Evolutionary conservation across 1,140 invertebrate species (phyloP), one percentile per base, ranked within the genome.

Genomic region (Bombus haemorrhoidalis): DNA sequence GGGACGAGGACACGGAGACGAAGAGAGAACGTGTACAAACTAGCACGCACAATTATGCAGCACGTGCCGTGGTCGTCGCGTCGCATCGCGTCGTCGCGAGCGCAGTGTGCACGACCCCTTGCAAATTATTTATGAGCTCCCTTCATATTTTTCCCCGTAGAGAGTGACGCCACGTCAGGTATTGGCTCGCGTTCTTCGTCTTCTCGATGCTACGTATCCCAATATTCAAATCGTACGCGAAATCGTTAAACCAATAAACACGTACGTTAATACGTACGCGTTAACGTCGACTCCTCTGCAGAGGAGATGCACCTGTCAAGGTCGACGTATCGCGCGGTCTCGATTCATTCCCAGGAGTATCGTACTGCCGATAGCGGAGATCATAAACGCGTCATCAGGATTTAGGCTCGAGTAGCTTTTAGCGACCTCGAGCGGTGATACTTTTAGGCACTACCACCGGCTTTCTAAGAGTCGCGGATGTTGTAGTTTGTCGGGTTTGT

Each of bases 121-220:
- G 81, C 91, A 94, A 94, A 94, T 94, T 94, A 94, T 94, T 94
- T 94, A 94, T 94, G 93, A 94, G 91, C 86, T 93, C 83, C 89
- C 91, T 89, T 93, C 89, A 91, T 93, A 93, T 93, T 94, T 93
- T 93, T 90, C 85, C 86, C 83, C 83, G 32, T 77, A 73, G 68
- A 83, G 72, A 83, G 66, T 69, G 86, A 83, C 82, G 85, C 85
- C 83, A 77, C 57, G 68, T 78, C 72, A 90, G 66, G 15, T 80
- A 73, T 32, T 32, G 64, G 64, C 71, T 85, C 32, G 72, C 41
- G 66, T 68, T 76, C 32, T 37, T 77, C 28, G 25, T 47, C 79
- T 83, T 59, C 57, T 72, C 12, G 37, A 53, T 25, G 2, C 18
- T 22, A 53, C 47, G 47, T 53, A 22, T 53, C 47, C 5, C 6